phyloP scores from a whole-genome alignment of 2,797 vertebrate genomes.

The Spinus pinus region DNA sequence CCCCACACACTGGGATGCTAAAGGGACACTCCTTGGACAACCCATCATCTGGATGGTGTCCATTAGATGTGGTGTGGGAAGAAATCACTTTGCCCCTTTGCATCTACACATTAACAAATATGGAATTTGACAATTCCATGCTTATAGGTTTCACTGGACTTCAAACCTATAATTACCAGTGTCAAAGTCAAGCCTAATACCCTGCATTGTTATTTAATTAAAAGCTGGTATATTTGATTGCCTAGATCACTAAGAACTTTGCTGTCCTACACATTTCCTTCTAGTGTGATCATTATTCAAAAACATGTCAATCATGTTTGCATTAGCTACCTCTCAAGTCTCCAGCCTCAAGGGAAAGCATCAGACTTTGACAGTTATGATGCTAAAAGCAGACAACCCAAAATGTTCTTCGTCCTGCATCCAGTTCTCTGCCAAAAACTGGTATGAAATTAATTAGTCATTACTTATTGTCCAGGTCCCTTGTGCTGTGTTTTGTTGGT shows the following conservation, averaged over 20 bases:
- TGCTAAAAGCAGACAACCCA: not conserved
- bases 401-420: not conserved
- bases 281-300: not conserved
- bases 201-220: not conserved
- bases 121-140: not conserved
- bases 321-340: not conserved
- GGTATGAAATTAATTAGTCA: not conserved
- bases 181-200: not conserved
- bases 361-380: not conserved
- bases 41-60: not conserved
- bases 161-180: not conserved
- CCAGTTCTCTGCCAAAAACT: not conserved
- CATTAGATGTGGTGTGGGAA: not conserved
- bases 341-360: not conserved
- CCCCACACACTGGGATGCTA: accelerated
- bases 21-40: not conserved
- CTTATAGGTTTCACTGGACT: not conserved
- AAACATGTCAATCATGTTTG: not conserved
- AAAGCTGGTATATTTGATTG: not conserved
- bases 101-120: not conserved
- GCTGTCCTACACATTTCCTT: not conserved
- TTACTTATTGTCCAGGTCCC: not conserved
- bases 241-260: not conserved
- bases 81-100: not conserved
- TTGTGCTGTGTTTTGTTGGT: not conserved